Evolutionary conservation across 1,140 invertebrate species (phyloP).

Genomic region (Drosophila ambigua): DNA sequence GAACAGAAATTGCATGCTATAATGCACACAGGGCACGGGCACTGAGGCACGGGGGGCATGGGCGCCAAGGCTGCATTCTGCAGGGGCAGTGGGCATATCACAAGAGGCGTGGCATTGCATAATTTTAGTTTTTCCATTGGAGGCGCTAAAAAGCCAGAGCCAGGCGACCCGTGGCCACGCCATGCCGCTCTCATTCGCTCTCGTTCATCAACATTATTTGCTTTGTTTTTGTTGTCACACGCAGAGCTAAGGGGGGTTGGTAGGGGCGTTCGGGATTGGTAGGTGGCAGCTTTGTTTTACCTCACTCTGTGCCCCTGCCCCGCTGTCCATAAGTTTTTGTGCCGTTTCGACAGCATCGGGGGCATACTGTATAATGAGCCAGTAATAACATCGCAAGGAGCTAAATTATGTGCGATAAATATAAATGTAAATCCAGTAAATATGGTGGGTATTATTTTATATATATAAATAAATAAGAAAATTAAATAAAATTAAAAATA

Average conservation of each 20-base stretch:
- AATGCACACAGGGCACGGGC: conserved; percentile 55
- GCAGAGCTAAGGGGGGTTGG: conserved; percentile 21
- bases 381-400: not conserved
- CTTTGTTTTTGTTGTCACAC: conserved; percentile 61
- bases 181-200: too few species aligned
- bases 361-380: not conserved
- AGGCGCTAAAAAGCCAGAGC: conserved; percentile 71
- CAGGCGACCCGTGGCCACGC: conserved; percentile 9
- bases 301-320: not conserved
- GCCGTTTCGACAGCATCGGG: not conserved
- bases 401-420: not conserved
- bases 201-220: conserved; percentile 6
- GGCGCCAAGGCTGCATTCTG: too few species aligned
- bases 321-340: conserved; percentile 4
- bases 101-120: conserved; percentile 72
- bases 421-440: too few species aligned
- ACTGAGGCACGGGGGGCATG: too few species aligned
- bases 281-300: conserved; percentile 19
- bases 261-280: too few species aligned
- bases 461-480: too few species aligned
- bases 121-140: conserved; percentile 68
- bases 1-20: conserved; percentile 74
- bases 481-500: too few species aligned
- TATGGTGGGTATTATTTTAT: too few species aligned
- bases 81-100: not conserved